These are phyloP conservation scores for Pemphredon lugubris DNA, from an alignment of 2,888 invertebrate species.

Conservation along the genomic window DNA sequence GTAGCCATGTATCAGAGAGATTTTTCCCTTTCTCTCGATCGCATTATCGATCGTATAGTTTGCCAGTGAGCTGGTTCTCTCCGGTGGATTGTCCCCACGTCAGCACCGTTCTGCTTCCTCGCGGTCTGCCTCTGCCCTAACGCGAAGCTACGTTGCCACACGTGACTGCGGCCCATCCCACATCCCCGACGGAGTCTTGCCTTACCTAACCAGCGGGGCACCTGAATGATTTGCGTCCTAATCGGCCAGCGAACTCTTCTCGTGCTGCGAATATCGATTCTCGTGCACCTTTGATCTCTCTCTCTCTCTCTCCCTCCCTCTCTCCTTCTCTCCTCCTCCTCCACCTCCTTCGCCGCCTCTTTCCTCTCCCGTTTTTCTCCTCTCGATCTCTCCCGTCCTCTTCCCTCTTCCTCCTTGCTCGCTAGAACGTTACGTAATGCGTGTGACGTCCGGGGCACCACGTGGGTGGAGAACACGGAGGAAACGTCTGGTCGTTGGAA, in stretches of 20 bases:
- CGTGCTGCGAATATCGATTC: slow-evolving; percentile 46
- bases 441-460: slow-evolving; percentile 49
- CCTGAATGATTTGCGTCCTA: slow-evolving; percentile 76
- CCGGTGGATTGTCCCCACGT: slow-evolving; percentile 71
- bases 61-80: slow-evolving; percentile 62
- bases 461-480: slow-evolving; percentile 66
- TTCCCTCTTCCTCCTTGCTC: not conserved
- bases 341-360: slow-evolving; percentile 10
- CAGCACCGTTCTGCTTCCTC: slow-evolving; percentile 68
- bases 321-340: not conserved
- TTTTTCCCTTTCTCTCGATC: slow-evolving; percentile 41
- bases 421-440: slow-evolving; percentile 52
- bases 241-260: slow-evolving; percentile 75
- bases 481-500: slow-evolving; percentile 59
- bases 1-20: slow-evolving; percentile 48
- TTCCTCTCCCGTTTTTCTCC: slow-evolving; percentile 13
- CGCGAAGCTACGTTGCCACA: slow-evolving; percentile 76
- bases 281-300: slow-evolving; percentile 10
- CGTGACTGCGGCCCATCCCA: slow-evolving; percentile 79
- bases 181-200: slow-evolving; percentile 54
- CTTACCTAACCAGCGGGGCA: slow-evolving; percentile 70
- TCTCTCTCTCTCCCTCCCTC: slow-evolving; percentile 16
- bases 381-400: slow-evolving; percentile 6
- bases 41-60: slow-evolving; percentile 28
- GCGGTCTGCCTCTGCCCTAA: slow-evolving; percentile 63